Base-by-base conservation (phyloP, 2,888 invertebrate species). In the Belgica antarctica region DNA sequence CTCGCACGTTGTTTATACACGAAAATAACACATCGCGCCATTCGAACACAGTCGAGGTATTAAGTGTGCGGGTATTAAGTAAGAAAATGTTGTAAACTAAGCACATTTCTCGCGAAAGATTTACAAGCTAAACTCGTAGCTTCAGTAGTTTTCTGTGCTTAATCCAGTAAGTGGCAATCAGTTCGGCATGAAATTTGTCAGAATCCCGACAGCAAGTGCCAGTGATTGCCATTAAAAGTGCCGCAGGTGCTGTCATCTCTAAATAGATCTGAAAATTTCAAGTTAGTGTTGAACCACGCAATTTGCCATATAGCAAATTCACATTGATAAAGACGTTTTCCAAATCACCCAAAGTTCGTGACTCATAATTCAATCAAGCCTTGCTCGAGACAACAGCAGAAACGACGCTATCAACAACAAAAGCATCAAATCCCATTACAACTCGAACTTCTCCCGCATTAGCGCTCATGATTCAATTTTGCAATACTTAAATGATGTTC, bases 301-400 rank as follows among this genome's bases (percentile, higher is more conserved):
- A n/a, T n/a, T n/a, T n/a, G n/a, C n/a, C n/a, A n/a, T n/a, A n/a
- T n/a, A n/a, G n/a, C n/a, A n/a, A n/a, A n/a, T n/a, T n/a, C n/a
- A n/a, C n/a, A n/a, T n/a, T 12, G 34, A 31, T 52, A 52, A 10
- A 7, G n/a, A 22, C 52, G 3, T 52, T 52, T 22, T 52, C 17
- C 5, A 22, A 52, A 52, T 52, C 52, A 41, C 4, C 17, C n/a
- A 4, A 22, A 52, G 22, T 2, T 52, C 52, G 52, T 52, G 17
- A 52, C 19, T 22, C 52, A 52, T 52, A 52, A 52, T 52, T 52
- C 52, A 52, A 52, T 52, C 52, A 52, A 52, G 34, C n/a, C n/a
- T n/a, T n/a, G n/a, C n/a, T n/a, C 52, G 22, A 52, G 52, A 17
- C 19, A 2, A 22, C 17, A 52, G 22, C 52, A 17, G 34, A 31